Evolutionary conservation across 2,113 vertebrate species (phyloP).

Genomic region (Thermophis baileyi): DNA sequence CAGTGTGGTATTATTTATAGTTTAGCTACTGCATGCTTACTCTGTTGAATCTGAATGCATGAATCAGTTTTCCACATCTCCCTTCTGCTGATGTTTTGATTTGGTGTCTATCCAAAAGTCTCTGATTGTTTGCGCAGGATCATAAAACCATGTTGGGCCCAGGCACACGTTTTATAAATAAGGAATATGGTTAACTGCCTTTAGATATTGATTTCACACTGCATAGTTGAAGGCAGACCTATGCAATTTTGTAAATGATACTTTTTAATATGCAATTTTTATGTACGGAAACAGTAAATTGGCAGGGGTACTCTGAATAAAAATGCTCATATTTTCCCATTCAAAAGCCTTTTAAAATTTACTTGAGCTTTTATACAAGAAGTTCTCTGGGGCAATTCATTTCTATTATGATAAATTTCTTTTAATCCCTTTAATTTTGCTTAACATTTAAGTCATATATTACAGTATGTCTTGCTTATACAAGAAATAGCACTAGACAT

Average conservation of each 20-base stretch:
- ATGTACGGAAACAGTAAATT: slow-evolving; percentile 15
- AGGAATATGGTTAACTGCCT: slow-evolving; percentile 50
- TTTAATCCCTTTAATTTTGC: background rate
- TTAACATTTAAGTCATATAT: background rate
- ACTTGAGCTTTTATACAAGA: slow-evolving; percentile 8
- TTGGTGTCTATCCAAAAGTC: slow-evolving; percentile 56
- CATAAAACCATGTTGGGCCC: slow-evolving; percentile 62
- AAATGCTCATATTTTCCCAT: background rate
- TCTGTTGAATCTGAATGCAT: slow-evolving; percentile 68
- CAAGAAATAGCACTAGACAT: background rate
- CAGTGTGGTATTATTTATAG: slow-evolving; percentile 63
- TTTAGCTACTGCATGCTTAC: slow-evolving; percentile 69
- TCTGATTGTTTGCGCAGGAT: slow-evolving; percentile 63
- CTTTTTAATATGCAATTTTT: slow-evolving; percentile 22
- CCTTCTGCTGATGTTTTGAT: slow-evolving; percentile 63
- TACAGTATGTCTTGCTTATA: no score
- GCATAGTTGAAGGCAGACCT: slow-evolving; percentile 50
- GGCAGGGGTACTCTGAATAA: slow-evolving; percentile 38
- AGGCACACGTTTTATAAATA: slow-evolving; percentile 63
- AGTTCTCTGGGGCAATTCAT: background rate
- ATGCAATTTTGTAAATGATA: slow-evolving; percentile 49
- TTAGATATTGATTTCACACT: slow-evolving; percentile 54
- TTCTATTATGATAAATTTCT: background rate
- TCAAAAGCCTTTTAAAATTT: background rate
- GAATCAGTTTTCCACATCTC: slow-evolving; percentile 70